Evolutionary conservation across 2,113 vertebrate genomes (phyloP), one percentile per base, ranked within the genome.

Genomic region (Chionomys nivalis): DNA sequence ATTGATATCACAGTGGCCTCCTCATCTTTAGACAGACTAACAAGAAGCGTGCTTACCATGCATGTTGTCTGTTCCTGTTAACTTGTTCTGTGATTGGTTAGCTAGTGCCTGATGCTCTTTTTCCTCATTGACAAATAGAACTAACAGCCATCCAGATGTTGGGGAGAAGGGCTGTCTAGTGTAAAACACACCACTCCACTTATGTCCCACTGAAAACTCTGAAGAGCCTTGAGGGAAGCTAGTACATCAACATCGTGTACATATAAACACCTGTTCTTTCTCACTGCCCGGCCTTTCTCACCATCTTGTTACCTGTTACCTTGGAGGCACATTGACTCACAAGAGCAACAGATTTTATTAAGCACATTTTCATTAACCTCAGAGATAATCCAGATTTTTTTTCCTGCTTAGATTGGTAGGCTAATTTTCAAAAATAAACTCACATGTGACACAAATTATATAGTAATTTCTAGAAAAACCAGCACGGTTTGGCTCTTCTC

Each of bases 401-500:
- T 93, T 93, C 68, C n/a, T 95, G 75, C 55, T 93, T 95, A n/a
- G 72, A 68, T 86, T 91, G 61, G 23, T 58, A 86, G 23, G 44
- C 21, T 81, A 5, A 7, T 26, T 90, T 94, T 83, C 21, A 28
- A 76, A 89, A 93, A 55, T 36, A 70, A 87, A 49, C 23, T 63
- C 52, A 5, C 87, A 36, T 63, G 73, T 44, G 39, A 89, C 49
- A 75, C 28, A n/a, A 63, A 78, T 68, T 95, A 85, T 95, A 13
- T 82, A 82, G 78, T 75, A 52, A 91, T 93, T 92, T 93, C 21
- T 89, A 76, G 89, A 52, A 70, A 96, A 89, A 39, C 75, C 31
- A 91, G 17, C 26, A 94, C 12, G 55, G 94, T 88, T 93, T n/a
- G 85, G 77, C 42, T 26, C 24, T 89, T 83, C 24, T 73, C 52